Conservation (phyloP, 1,140 invertebrate genomes). For the Magallana gigas region DNA sequence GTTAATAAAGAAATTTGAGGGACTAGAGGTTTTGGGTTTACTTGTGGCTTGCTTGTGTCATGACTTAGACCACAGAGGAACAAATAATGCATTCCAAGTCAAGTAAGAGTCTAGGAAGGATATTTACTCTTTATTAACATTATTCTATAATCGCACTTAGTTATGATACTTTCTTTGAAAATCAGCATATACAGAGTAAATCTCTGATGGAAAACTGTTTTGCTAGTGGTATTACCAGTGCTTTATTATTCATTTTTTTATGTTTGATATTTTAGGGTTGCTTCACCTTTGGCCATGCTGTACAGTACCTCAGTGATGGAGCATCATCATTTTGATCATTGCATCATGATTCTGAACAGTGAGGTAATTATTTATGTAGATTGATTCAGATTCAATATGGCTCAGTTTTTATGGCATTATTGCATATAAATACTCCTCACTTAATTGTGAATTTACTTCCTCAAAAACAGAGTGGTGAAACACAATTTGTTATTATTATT, state of each 20-base stretch:
- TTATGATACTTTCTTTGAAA: no score
- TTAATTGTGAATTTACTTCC: no score
- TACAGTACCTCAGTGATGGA: conserved; percentile 98
- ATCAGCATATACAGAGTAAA: no score
- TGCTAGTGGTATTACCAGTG: no score
- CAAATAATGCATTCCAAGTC: conserved; percentile 79
- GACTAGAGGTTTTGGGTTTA: conserved; percentile 75
- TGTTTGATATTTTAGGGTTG: conserved; percentile 64
- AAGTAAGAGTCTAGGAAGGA: neutral
- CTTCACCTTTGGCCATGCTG: conserved; percentile 92
- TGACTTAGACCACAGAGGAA: conserved; percentile 79
- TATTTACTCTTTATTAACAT: neutral
- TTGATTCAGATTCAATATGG: neutral
- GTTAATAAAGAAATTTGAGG: conserved; percentile 57
- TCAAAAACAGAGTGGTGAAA: no score
- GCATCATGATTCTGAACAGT: conserved; percentile 92
- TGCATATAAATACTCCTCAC: no score
- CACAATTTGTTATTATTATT: no score
- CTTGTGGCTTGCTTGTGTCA: conserved; percentile 79
- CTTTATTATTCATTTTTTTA: no score
- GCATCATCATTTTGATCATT: conserved; percentile 98
- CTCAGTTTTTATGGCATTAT: neutral
- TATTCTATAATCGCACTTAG: neutral
- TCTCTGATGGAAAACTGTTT: no score
- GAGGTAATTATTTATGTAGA: conserved; percentile 54